Percentiles rank a stretch among this genome's conserved stretches.
These are phyloP conservation scores for Rhinichthys klamathensis DNA, from an alignment of 2,113 vertebrate species.

Conservation along the genomic window DNA sequence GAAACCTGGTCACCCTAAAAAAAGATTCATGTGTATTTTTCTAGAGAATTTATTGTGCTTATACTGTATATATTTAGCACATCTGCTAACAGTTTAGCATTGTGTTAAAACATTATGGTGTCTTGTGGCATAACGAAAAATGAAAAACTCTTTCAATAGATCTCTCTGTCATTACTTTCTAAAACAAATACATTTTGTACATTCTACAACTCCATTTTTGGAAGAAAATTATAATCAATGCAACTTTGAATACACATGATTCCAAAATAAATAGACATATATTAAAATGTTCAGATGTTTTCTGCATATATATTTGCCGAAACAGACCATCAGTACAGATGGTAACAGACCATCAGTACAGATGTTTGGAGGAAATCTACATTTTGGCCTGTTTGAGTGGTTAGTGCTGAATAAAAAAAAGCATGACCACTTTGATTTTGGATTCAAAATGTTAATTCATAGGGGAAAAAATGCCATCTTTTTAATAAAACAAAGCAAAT, in stretches of 20 bases:
- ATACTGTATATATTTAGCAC: background rate
- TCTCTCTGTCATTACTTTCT: conserved; percentile 8
- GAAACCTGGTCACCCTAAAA: background rate
- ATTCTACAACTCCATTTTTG: background rate
- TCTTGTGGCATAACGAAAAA: conserved; percentile 6
- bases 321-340: no score
- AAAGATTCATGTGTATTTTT: background rate
- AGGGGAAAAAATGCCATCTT: no score
- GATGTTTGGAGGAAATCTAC: no score
- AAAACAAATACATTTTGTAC: conserved; percentile 9
- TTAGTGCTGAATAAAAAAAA: no score
- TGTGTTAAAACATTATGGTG: background rate
- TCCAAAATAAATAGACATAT: background rate
- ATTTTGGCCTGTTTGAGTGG: no score
- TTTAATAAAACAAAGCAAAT: background rate
- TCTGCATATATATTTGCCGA: background rate
- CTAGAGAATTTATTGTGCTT: background rate
- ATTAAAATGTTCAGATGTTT: background rate
- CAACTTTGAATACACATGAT: background rate
- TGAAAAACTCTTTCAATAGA: background rate
- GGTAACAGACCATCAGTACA: no score
- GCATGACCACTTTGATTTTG: no score
- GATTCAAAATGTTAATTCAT: no score
- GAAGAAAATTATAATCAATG: background rate
- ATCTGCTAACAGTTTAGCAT: no score